Conservation (phyloP, 2,797 vertebrate genomes). For the Amphiprion clarkii region DNA sequence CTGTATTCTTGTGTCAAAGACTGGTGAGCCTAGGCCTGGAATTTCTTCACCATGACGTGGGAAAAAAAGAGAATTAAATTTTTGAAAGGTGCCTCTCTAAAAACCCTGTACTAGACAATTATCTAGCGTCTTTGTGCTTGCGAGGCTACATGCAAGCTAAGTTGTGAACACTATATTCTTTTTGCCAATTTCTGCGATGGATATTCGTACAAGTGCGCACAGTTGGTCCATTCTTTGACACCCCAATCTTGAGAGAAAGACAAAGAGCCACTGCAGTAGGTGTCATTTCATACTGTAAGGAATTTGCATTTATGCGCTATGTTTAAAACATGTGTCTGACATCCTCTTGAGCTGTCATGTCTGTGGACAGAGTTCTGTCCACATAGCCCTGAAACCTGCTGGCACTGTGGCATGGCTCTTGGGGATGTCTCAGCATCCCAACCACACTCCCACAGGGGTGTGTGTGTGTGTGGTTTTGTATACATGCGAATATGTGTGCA, state of each 20-base stretch:
- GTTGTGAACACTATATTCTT: conserved; percentile 17
- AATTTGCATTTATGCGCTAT: conserved; percentile 73
- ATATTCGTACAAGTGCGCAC: conserved; percentile 39
- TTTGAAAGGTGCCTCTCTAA: neutral
- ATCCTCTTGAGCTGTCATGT: conserved; percentile 66
- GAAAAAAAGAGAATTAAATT: neutral
- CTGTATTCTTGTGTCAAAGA: conserved; percentile 12
- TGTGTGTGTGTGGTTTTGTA: conserved; percentile 23
- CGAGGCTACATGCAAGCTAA: conserved; percentile 2
- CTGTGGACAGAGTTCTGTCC: conserved; percentile 67
- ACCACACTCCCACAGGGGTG: conserved; percentile 56
- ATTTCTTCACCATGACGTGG: conserved; percentile 13
- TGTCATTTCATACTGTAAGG: conserved; percentile 57
- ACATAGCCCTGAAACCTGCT: conserved; percentile 59
- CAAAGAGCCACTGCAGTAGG: conserved; percentile 55
- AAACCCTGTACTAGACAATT: neutral
- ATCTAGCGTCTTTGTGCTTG: neutral
- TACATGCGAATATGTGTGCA: conserved; percentile 3
- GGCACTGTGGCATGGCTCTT: conserved; percentile 59
- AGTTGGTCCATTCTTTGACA: conserved; percentile 55
- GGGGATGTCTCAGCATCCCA: conserved; percentile 50
- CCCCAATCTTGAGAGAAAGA: conserved; percentile 53
- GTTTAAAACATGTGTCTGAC: conserved; percentile 82
- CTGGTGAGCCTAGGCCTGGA: neutral
- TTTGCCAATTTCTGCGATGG: conserved; percentile 30